Base-by-base conservation (phyloP, 2,888 invertebrate genomes). In the Nomada fucata region DNA sequence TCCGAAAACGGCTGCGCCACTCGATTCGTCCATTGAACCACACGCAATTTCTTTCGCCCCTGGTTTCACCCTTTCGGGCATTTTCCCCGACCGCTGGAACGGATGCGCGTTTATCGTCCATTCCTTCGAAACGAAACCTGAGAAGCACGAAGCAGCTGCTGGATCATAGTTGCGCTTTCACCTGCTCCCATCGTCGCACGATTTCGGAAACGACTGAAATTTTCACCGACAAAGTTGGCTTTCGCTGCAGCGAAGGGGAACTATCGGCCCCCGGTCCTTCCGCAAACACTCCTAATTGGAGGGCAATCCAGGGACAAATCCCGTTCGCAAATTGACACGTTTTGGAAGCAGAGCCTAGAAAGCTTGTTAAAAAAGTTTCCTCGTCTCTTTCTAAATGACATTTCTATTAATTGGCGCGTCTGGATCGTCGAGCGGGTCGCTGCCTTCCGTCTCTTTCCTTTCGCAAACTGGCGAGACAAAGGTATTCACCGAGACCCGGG, bases 1-100 rank as follows among this genome's bases (percentile, higher is more conserved):
- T 83, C 52, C 71, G 67, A 65, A 59, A 72, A 74, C 82, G 72
- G 53, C 76, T 69, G 71, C 76, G 76, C 75, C 76, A 61, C 52
- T 80, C 75, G 81, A 80, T 50, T 26, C 73, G 26, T 69, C 74
- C 64, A 81, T 79, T 64, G 36, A 59, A 64, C 23, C 44, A 68
- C 44, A 67, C 2, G 47, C 50, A 42, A 9, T 47, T 20, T 5
- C 11, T 26, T 44, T 29, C 20, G 60, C 9, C 36, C 13, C 42
- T 50, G 18, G 26, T 29, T 60, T 20, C 0, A 29, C 29, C 29
- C 5, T 44, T 63, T 50, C 50, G 15, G 15, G 5, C 15, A 50
- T 13, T 18, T 15, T 18, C 18, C 4, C 64, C 2, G 11, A 7
- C 18, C 13, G 50, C 20, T 36, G 47, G 47, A 15, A 47, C 47